Percentiles rank a stretch among this genome's conserved stretches.
Conservation (phyloP, 2,797 vertebrate species). For the Acrocephalus scirpaceus region DNA sequence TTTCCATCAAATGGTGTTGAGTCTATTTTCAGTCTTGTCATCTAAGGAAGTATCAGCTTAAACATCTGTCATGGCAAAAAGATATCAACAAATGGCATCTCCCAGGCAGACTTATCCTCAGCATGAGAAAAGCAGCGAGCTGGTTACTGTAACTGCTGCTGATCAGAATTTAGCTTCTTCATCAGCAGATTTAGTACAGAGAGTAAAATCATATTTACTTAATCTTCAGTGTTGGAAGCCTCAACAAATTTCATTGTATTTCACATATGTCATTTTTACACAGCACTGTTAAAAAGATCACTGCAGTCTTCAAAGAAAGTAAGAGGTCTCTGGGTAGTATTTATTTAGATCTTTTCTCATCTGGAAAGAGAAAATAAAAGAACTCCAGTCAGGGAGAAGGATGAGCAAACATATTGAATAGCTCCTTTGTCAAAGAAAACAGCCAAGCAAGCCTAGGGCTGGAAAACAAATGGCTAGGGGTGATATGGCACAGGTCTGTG, state of each 20-base stretch:
- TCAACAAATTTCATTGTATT: conserved; percentile 18
- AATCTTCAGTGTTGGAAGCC: not conserved
- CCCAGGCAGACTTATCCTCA: conserved; percentile 6
- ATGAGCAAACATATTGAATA: not conserved
- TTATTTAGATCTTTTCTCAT: conserved; percentile 27
- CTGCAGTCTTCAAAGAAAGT: conserved; percentile 18
- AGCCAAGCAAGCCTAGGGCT: not conserved
- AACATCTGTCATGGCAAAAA: conserved; percentile 26
- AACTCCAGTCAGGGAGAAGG: not conserved
- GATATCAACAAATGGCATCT: not conserved
- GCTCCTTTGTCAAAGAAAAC: not conserved
- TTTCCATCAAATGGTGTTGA: not conserved
- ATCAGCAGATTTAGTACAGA: not conserved
- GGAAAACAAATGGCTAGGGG: not conserved
- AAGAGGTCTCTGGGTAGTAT: conserved; percentile 24
- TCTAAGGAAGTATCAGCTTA: not conserved
- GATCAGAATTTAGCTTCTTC: conserved; percentile 34
- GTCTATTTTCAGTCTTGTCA: conserved; percentile 25
- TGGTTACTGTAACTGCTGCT: not conserved
- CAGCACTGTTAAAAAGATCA: not conserved
- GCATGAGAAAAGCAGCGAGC: not conserved
- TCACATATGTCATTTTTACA: conserved; percentile 31
- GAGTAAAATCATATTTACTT: conserved; percentile 39
- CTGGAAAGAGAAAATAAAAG: conserved; percentile 32
- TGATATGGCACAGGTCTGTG: not conserved